Evolutionary conservation across 2,113 vertebrate species (phyloP).

Genomic region (Turdus rufiventris): DNA sequence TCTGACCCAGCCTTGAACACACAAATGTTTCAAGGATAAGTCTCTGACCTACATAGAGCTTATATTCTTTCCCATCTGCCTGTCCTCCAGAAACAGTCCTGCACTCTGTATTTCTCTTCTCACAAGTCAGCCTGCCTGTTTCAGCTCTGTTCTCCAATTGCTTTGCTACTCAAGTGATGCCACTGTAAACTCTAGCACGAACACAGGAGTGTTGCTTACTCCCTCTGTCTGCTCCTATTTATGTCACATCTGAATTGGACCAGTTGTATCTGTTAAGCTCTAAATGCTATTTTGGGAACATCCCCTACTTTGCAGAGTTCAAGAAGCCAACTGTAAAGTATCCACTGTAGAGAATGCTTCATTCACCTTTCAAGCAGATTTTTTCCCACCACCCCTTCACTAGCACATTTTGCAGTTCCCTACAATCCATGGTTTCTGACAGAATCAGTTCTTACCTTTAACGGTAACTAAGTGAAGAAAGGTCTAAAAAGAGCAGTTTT

Average conservation of each 20-base stretch:
- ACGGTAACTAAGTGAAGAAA: not conserved
- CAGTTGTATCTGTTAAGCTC: not conserved
- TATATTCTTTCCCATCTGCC: not conserved
- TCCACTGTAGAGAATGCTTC: not conserved
- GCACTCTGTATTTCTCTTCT: not conserved
- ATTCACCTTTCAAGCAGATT: not conserved
- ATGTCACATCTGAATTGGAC: not conserved
- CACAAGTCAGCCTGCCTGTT: not conserved
- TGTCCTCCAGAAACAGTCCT: not conserved
- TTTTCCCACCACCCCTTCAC: not conserved
- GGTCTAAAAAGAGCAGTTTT: not conserved
- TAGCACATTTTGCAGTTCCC: not conserved
- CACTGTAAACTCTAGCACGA: not conserved
- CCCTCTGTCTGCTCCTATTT: slow-evolving; percentile 2
- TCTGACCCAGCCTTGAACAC: not conserved
- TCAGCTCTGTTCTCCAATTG: not conserved
- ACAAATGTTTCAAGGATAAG: not conserved
- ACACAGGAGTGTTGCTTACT: not conserved
- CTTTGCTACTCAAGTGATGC: not conserved
- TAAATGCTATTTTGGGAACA: not conserved
- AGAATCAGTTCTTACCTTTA: not conserved
- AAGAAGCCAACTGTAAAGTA: not conserved
- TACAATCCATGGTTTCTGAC: not conserved
- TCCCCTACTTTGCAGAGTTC: not conserved
- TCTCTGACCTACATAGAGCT: not conserved